phyloP scores from a whole-genome alignment of 2,113 vertebrate genomes.

The Lanius ludovicianus region DNA sequence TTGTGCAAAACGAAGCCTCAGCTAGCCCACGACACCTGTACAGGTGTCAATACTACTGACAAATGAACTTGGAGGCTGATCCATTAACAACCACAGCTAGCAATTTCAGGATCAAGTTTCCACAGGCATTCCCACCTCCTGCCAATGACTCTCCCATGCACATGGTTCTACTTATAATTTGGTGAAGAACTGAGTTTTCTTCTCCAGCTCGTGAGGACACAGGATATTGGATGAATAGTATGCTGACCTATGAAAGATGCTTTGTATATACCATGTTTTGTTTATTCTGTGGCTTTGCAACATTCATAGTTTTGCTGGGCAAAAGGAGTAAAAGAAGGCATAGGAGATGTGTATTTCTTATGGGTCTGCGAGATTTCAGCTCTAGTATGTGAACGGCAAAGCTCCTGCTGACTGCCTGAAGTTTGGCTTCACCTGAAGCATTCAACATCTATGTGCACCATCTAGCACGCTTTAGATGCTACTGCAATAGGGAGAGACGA shows the following conservation, averaged over 20 bases:
- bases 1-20: constrained; percentile 39
- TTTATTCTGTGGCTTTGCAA: not conserved
- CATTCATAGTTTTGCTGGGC: not conserved
- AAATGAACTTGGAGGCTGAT: not conserved
- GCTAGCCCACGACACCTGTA: constrained; percentile 17
- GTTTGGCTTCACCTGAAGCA: not conserved
- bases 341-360: not conserved
- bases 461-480: not conserved
- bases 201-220: not conserved
- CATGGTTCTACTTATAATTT: not conserved
- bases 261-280: not conserved
- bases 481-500: not conserved
- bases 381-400: not conserved
- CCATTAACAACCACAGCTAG: not conserved
- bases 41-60: constrained; percentile 1
- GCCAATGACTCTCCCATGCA: not conserved
- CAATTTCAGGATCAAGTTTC: constrained; percentile 40
- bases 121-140: not conserved
- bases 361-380: not conserved
- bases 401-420: not conserved
- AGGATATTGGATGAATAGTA: not conserved
- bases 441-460: not conserved
- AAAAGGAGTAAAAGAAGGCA: not conserved
- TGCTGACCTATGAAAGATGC: not conserved
- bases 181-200: not conserved